phyloP scores from a whole-genome alignment of 2,113 vertebrate genomes.

The Oostethus manadensis region DNA sequence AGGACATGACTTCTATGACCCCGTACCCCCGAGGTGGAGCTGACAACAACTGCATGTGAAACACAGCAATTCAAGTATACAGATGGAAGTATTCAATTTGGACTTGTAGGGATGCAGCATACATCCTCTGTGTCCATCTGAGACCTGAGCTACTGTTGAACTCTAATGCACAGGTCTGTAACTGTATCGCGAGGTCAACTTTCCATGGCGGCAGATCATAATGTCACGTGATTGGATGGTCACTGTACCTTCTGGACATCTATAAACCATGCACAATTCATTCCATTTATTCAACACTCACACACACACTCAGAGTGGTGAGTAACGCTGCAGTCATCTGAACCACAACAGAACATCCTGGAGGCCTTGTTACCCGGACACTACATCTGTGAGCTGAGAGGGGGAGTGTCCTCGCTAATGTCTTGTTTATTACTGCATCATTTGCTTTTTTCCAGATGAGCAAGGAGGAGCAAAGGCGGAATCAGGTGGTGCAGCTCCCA shows the following conservation, averaged over 20 bases:
- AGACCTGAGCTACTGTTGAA: constrained; percentile 4
- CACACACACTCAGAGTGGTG: constrained; percentile 9
- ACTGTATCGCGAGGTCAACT: no score
- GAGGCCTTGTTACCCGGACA: constrained; percentile 35
- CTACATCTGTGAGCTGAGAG: constrained; percentile 40
- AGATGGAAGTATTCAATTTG: no score
- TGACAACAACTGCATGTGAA: no score
- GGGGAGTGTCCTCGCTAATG: constrained; percentile 6
- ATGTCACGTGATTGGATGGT: not conserved
- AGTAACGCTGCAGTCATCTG: constrained; percentile 33
- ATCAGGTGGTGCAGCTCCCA: not conserved
- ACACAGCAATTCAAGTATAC: no score
- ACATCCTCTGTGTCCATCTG: no score
- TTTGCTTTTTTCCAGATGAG: not conserved
- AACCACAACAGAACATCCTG: constrained; percentile 53
- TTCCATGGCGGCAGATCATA: no score
- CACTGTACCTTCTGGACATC: not conserved
- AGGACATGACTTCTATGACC: no score
- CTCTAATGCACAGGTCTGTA: not conserved
- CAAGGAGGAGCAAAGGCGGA: not conserved
- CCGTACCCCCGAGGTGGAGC: no score
- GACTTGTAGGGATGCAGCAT: not conserved
- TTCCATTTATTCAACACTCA: constrained; percentile 26
- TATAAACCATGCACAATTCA: constrained; percentile 30
- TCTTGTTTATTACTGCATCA: not conserved